phyloP scores from a whole-genome alignment of 2,797 vertebrate genomes.

The Nannoperca australis region DNA sequence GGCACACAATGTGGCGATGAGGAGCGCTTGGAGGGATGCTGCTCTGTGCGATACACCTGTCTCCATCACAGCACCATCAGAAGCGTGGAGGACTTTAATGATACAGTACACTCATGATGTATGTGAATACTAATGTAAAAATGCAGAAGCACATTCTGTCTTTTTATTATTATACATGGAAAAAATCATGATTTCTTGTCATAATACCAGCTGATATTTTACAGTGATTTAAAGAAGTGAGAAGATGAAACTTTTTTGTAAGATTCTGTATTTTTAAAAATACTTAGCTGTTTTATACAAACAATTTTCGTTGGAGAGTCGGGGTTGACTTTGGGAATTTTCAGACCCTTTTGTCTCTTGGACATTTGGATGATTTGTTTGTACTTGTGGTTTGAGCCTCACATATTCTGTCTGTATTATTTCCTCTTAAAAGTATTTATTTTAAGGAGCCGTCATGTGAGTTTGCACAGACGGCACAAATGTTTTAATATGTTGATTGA shows the following conservation, averaged over 20 bases:
- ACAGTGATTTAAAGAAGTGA: constrained; percentile 84
- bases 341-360: constrained; percentile 78
- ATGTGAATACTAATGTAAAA: constrained; percentile 86
- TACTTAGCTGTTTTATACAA: constrained; percentile 87
- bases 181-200: constrained; percentile 81
- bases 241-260: constrained; percentile 82
- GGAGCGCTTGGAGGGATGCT: constrained; percentile 25
- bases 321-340: constrained; percentile 79
- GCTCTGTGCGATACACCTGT: constrained; percentile 63
- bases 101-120: constrained; percentile 69
- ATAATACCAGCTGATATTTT: constrained; percentile 89
- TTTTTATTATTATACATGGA: constrained; percentile 80
- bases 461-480: constrained; percentile 78
- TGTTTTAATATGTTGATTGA: constrained; percentile 86
- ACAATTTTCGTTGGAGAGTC: constrained; percentile 79
- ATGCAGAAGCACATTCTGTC: constrained; percentile 86
- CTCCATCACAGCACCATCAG: constrained; percentile 54
- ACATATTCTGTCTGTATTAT: constrained; percentile 86
- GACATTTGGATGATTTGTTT: constrained; percentile 79
- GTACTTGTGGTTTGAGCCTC: constrained; percentile 83
- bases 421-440: constrained; percentile 89
- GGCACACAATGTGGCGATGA: constrained; percentile 27
- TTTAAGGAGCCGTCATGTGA: constrained; percentile 82
- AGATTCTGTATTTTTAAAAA: constrained; percentile 88
- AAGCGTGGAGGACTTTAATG: constrained; percentile 67